A percentile compares a stretch with the other conserved stretches of the same genome.
Evolutionary conservation across 2,888 invertebrate species (phyloP).

Genomic region (Habrosyne pyritoides): DNA sequence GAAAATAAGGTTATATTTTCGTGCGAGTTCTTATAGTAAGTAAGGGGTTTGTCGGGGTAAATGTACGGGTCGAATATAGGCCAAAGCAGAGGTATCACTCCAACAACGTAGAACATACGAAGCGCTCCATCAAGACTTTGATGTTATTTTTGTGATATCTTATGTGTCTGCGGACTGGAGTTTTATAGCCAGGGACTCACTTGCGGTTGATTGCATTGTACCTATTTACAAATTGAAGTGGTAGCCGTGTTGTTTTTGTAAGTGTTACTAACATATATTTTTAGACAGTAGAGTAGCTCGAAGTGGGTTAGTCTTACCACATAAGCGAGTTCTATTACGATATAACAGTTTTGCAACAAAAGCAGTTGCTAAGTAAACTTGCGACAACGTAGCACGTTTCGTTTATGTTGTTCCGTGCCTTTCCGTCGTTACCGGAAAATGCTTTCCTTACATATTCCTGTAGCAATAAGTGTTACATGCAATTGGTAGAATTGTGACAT

Average conservation of each 20-base stretch:
- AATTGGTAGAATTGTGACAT: slow-evolving; percentile 47
- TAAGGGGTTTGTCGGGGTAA: slow-evolving; percentile 45
- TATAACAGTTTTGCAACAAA: background rate
- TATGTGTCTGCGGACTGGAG: slow-evolving; percentile 64
- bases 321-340: background rate
- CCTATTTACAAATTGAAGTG: slow-evolving; percentile 12
- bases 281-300: background rate
- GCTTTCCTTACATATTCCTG: slow-evolving; percentile 37
- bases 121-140: slow-evolving; percentile 60
- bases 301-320: background rate
- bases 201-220: slow-evolving; percentile 52
- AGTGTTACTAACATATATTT: background rate
- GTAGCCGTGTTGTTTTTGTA: background rate
- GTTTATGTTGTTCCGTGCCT: slow-evolving; percentile 44
- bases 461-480: slow-evolving; percentile 44
- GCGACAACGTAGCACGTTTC: slow-evolving; percentile 23
- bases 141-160: slow-evolving; percentile 73
- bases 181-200: slow-evolving; percentile 59
- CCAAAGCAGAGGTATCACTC: slow-evolving; percentile 66
- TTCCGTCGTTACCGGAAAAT: slow-evolving; percentile 51
- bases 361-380: slow-evolving; percentile 18
- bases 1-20: slow-evolving; percentile 27
- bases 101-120: slow-evolving; percentile 17
- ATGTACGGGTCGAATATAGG: slow-evolving; percentile 63
- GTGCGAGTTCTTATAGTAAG: slow-evolving; percentile 49